Evolutionary conservation across 2,797 vertebrate species (phyloP), one percentile per base, ranked within the genome.

Genomic region (Schizopygopsis malacanthus): DNA sequence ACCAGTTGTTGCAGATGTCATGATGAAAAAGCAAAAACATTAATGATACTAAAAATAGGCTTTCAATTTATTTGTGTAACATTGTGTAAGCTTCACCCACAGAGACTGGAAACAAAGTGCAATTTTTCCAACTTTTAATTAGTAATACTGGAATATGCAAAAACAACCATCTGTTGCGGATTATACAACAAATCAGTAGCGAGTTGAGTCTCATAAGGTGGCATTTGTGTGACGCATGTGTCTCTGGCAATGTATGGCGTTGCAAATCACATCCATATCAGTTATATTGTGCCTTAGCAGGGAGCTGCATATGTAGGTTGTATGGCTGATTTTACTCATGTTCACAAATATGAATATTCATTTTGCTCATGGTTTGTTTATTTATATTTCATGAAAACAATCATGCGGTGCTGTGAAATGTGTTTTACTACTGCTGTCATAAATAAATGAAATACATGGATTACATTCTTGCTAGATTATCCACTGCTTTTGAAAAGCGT

Each of bases 291-390:
- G 2, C 25, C 15, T 50, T 75, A 75, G 71, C 25, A 10, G 45
- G n/a, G 71, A 18, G 25, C n/a, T 50, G 71, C 15, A 20, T 41
- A 13, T 59, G 37, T 78, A 41, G 20, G 20, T 15, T 56, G 52
- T 41, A 56, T 22, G 5, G 8, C 25, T 28, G 1, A 18, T 81
- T n/a, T 54, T 39, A 45, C 13, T 61, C 56, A 63, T 45, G n/a
- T 63, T 18, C 15, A 25, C 39, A 16, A 76, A 11, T 28, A 39
- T 41, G 3, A 22, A 50, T 67, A 41, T 54, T 54, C 41, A 50
- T 67, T 84, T 77, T 43, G 12, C 50, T 82, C 33, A 41, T 87
- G 88, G 85, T 92, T 92, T 91, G 87, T 82, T 86, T 89, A 91
- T 91, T 86, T 89, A 90, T 90, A 86, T 47, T 76, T 85, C 76